Evolutionary conservation across 2,888 invertebrate species (phyloP), one percentile per base, ranked within the genome.

Genomic region (Zhengitettix transpicula): DNA sequence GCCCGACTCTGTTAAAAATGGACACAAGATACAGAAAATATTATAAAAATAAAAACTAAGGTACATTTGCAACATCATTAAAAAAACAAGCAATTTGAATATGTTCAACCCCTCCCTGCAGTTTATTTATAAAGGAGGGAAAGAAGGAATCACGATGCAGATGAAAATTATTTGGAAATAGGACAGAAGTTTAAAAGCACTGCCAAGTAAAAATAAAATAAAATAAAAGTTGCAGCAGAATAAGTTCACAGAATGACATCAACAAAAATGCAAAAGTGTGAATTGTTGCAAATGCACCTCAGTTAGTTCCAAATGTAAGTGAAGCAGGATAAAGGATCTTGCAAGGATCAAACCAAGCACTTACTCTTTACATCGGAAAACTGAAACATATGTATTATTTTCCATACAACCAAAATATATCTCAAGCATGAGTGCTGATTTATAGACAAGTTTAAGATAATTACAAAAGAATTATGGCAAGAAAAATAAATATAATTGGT

Each of bases 1-100:
- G 95, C 95, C 68, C 95, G 84, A 71, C 91, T 92, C 86, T 87
- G 77, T 67, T 72, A 74, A 66, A 68, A 55, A 60, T 17, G 64
- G 65, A 65, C 52, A 59, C 60, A 64, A 58, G 56, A 63, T 63
- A 62, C 58, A 63, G 56, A 60, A 47, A 60, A 42, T 56, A 53
- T 64, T 65, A 61, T 60, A 61, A 42, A 28, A 64, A 65, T 66
- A 64, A n/a, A n/a, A 44, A 52, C 57, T 42, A 67, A 69, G 72
- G 73, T 73, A 71, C 74, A 75, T 74, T 75, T 75, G 74, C 74
- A 75, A 75, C 74, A 69, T 51, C 52, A 60, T 52, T 40, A 40
- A 28, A 15, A n/a, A 58, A 28, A 52, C 41, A 17, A 12, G 40
- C 40, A 55, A 17, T 54, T 54, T 55, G 42, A 47, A 52, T 41